phyloP scores from a whole-genome alignment of 2,797 vertebrate species.

The Enteromius thamalakanensis region DNA sequence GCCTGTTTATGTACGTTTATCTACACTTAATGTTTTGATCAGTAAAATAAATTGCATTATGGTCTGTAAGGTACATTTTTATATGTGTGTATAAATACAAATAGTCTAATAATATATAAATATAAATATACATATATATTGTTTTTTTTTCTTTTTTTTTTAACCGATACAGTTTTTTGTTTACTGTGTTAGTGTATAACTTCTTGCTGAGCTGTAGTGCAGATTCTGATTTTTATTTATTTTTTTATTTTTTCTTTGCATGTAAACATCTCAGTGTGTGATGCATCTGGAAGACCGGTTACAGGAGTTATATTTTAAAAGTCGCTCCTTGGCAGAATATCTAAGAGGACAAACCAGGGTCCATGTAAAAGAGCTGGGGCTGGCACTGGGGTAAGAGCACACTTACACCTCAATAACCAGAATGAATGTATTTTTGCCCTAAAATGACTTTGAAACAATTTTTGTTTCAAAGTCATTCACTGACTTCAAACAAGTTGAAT shows the following conservation, averaged over 20 bases:
- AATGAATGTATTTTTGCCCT: background rate
- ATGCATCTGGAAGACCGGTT: constrained; percentile 88
- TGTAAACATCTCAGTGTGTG: constrained; percentile 75
- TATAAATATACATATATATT: too few relatives aligned
- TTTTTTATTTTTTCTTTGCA: background rate
- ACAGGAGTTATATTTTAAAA: constrained; percentile 88
- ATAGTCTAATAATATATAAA: too few relatives aligned
- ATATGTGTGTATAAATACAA: too few relatives aligned
- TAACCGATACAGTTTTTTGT: background rate
- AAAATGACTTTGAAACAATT: too few relatives aligned
- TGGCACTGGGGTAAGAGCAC: constrained; percentile 82
- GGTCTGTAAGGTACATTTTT: background rate
- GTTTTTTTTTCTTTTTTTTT: too few relatives aligned
- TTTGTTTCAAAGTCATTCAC: background rate
- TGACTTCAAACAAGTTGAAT: background rate
- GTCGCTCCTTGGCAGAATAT: constrained; percentile 88
- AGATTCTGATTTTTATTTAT: background rate
- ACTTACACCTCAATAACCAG: background rate
- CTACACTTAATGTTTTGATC: background rate
- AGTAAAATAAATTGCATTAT: background rate
- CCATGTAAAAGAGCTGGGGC: constrained; percentile 83
- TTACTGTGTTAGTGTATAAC: background rate
- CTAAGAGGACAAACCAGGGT: constrained; percentile 85
- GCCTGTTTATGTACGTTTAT: background rate
- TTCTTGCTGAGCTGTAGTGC: background rate